Evolutionary conservation across 2,888 invertebrate genomes (phyloP), one percentile per base, ranked within the genome.

Genomic region (Zygaena filipendulae): DNA sequence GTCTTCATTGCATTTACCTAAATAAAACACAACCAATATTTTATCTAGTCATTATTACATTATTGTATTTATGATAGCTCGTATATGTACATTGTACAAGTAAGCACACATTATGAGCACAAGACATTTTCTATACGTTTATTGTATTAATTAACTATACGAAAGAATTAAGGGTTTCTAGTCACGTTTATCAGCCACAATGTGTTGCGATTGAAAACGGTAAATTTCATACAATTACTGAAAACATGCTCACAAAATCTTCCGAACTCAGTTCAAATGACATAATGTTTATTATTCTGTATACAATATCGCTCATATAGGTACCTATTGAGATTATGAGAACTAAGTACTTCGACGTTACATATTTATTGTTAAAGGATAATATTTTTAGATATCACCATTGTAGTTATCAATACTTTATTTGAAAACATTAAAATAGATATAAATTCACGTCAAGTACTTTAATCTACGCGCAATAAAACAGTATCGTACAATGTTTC

Each of bases 371-470:
- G 59, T 64, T 63, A 59, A 50, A 64, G 54, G 61, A 56, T 47
- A 49, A 72, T 77, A 77, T 77, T 77, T 77, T 75, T 77, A 72
- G 75, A 74, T 43, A 49, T 58, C 59, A 58, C 63, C 64, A 56
- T 74, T 75, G 69, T 72, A 66, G 59, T 50, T 56, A 51, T 52
- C 54, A 58, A 49, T 47, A 39, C 32, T 52, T 59, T 63, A 39
- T 44, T 60, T 66, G 63, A 39, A 50, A 6, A 54, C 48, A 52
- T 52, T 27, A 30, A 21, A 24, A 32, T 27, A 57, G 59, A 52
- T 47, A 57, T 6, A 42, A 53, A 43, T 46, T 40, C 44, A 45
- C 49, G 42, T 47, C 16, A 16, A 16, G 16, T 16, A 6, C 16
- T n/a, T n/a, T n/a, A n/a, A n/a, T n/a, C n/a, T n/a, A n/a, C n/a